These are phyloP conservation scores for Rhegmatorhina hoffmannsi DNA, from an alignment of 2,113 vertebrate species.

Conservation along the genomic window DNA sequence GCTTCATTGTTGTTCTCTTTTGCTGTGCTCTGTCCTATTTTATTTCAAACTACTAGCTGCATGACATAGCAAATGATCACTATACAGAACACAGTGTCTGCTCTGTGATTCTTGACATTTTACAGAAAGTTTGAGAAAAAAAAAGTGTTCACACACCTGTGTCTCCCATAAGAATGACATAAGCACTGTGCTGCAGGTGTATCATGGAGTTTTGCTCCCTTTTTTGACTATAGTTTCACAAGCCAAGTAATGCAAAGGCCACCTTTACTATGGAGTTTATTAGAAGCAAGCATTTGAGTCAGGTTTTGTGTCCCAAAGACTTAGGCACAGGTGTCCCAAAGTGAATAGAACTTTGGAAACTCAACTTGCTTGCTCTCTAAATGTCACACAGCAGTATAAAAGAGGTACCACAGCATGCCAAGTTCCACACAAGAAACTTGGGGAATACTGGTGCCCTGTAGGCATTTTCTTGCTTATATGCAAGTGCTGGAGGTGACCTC, in stretches of 20 bases:
- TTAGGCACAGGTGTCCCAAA: not conserved
- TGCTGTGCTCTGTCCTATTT: not conserved
- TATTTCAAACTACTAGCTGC: not conserved
- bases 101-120: not conserved
- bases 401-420: not conserved
- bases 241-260: not conserved
- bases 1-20: not conserved
- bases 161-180: not conserved
- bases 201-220: not conserved
- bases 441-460: not conserved
- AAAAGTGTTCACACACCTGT: not conserved
- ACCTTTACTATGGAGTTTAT: not conserved
- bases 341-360: not conserved
- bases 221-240: not conserved
- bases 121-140: not conserved
- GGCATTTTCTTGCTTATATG: not conserved
- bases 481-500: not conserved
- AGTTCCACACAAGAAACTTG: not conserved
- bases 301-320: not conserved
- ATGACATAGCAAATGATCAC: not conserved
- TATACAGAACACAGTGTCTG: accelerated
- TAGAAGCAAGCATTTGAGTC: not conserved
- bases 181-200: not conserved
- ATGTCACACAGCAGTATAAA: accelerated
- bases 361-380: not conserved